phyloP scores from a whole-genome alignment of 2,113 vertebrate species.

The Excalfactoria chinensis region DNA sequence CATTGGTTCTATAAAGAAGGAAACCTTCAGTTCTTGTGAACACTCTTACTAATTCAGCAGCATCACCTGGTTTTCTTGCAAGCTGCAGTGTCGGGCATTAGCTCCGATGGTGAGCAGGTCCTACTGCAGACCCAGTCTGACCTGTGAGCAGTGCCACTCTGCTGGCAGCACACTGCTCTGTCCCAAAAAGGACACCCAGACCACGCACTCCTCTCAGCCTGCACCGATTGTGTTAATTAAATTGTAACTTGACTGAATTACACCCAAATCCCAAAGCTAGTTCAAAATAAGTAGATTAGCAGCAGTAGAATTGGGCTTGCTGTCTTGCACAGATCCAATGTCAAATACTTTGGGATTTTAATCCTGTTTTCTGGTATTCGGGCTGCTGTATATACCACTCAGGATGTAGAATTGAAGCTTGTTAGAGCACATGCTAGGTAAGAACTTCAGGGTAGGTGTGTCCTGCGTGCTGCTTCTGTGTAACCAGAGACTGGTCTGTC shows the following conservation, averaged over 20 bases:
- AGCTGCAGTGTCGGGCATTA: background rate
- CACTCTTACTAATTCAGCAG: too few relatives aligned
- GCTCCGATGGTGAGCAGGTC: background rate
- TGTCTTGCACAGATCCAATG: background rate
- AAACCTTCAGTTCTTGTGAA: background rate
- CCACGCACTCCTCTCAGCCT: background rate
- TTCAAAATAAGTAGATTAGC: background rate
- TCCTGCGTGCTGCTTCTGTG: background rate
- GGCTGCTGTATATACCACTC: accelerated
- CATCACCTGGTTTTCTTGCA: background rate
- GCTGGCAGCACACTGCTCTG: background rate
- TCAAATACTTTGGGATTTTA: background rate
- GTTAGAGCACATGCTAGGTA: accelerated
- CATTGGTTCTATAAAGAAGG: background rate
- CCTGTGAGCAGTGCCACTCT: background rate
- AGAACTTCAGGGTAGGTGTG: background rate
- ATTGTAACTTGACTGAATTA: background rate
- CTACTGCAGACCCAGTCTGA: background rate
- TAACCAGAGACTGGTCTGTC: background rate
- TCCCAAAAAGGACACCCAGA: background rate
- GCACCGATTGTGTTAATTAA: background rate
- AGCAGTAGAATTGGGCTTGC: background rate
- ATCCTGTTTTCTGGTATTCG: background rate
- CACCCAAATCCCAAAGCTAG: background rate
- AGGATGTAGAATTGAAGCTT: background rate